Conservation (phyloP, 2,888 invertebrate species). For the Clusia tigrina region DNA sequence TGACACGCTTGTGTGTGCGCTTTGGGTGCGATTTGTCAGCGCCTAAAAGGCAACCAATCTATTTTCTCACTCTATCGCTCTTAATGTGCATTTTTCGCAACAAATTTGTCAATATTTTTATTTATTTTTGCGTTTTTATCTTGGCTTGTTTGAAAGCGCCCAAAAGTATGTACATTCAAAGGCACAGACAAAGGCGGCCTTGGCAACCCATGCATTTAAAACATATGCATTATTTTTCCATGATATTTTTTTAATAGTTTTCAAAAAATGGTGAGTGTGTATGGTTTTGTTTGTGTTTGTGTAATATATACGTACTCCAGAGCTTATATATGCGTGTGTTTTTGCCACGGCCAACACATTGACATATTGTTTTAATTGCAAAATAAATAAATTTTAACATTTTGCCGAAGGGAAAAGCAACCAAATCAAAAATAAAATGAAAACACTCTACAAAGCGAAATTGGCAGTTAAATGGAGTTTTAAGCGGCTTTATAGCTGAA, state of each 20-base stretch:
- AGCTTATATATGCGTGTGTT: neutral
- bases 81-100: slow-evolving; percentile 13
- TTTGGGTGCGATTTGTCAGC: slow-evolving; percentile 51
- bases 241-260: slow-evolving; percentile 28
- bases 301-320: neutral
- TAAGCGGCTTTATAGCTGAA: neutral
- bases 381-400: slow-evolving; percentile 44
- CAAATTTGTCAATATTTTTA: slow-evolving; percentile 31
- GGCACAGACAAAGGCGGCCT: neutral
- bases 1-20: slow-evolving; percentile 25
- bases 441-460: slow-evolving; percentile 4
- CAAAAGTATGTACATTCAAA: neutral
- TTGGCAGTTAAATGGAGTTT: neutral
- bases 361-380: slow-evolving; percentile 52
- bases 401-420: slow-evolving; percentile 21
- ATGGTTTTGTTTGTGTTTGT: neutral
- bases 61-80: neutral
- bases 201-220: neutral
- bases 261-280: neutral
- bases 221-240: neutral
- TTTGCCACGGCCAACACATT: neutral
- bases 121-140: too few relatives aligned
- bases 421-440: slow-evolving; percentile 11
- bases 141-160: too few relatives aligned
- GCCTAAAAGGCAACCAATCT: slow-evolving; percentile 45